Evolutionary conservation across 2,797 vertebrate species (phyloP).

Genomic region (Chaetodon trifasciatus): DNA sequence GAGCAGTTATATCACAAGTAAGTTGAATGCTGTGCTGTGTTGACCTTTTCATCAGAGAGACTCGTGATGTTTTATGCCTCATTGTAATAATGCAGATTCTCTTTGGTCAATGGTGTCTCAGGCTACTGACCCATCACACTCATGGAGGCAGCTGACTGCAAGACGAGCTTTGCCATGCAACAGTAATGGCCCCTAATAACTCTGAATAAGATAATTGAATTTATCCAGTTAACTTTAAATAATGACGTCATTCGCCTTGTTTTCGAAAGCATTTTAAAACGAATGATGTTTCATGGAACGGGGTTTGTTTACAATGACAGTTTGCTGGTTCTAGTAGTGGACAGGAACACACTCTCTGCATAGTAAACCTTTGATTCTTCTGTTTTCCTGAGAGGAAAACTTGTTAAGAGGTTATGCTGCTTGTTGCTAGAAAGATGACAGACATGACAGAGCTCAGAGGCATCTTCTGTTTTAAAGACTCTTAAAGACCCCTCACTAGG

Average conservation of each 20-base stretch:
- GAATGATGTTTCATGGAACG: slow-evolving; percentile 20
- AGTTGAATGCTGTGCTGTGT: not conserved
- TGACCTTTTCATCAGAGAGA: slow-evolving; percentile 37
- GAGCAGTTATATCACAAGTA: slow-evolving; percentile 13
- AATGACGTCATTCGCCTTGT: slow-evolving; percentile 17
- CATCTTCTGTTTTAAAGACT: slow-evolving; percentile 27
- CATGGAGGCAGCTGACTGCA: slow-evolving; percentile 39
- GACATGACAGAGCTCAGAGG: slow-evolving; percentile 18
- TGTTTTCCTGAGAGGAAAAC: slow-evolving; percentile 15
- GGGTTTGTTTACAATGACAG: slow-evolving; percentile 18
- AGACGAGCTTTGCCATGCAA: slow-evolving; percentile 47
- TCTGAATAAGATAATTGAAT: slow-evolving; percentile 2
- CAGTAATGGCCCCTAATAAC: slow-evolving; percentile 37
- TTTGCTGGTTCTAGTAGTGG: slow-evolving; percentile 25
- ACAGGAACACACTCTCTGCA: not conserved
- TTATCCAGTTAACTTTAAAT: slow-evolving; percentile 35
- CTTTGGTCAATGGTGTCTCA: slow-evolving; percentile 30
- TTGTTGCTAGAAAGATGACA: slow-evolving; percentile 32
- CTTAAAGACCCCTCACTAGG: not conserved
- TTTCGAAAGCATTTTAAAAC: slow-evolving; percentile 39
- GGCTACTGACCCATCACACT: slow-evolving; percentile 41
- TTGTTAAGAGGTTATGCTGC: slow-evolving; percentile 32
- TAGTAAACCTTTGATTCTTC: not conserved
- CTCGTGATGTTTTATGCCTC: slow-evolving; percentile 38
- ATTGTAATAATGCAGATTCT: slow-evolving; percentile 34